Evolutionary conservation across 2,797 vertebrate genomes (phyloP).

Genomic region (Pseudocheirus occidentalis): DNA sequence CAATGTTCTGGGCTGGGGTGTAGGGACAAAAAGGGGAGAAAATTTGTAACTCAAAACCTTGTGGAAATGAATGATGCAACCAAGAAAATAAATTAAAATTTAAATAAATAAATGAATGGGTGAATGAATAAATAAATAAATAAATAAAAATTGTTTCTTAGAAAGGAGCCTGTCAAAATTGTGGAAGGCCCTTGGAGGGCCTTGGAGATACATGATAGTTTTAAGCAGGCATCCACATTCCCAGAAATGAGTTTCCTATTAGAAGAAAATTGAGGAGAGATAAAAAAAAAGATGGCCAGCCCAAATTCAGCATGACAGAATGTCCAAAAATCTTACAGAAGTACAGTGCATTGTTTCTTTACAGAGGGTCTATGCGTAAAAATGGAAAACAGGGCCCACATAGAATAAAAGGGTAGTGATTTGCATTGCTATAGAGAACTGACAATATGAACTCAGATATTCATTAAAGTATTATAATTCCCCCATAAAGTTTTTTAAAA

Average conservation of each 20-base stretch:
- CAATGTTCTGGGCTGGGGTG: too few species aligned
- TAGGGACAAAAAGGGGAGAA: too few species aligned
- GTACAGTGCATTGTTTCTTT: background rate
- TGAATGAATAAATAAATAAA: too few species aligned
- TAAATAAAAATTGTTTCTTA: background rate
- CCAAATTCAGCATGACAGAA: background rate
- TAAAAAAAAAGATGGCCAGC: background rate
- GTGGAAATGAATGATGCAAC: too few species aligned
- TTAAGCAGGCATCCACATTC: background rate
- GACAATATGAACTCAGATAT: background rate
- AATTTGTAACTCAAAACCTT: too few species aligned
- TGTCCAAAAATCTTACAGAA: background rate
- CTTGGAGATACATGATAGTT: background rate
- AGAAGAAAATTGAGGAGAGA: background rate
- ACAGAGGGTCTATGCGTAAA: background rate
- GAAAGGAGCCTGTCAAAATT: background rate
- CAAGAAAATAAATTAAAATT: too few species aligned
- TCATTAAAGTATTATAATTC: background rate
- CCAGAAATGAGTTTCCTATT: background rate
- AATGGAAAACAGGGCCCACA: background rate
- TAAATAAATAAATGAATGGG: too few species aligned
- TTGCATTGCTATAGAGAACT: background rate
- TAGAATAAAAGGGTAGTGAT: background rate
- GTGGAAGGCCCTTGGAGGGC: background rate
- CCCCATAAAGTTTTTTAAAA: background rate